phyloP scores from a whole-genome alignment of 1,140 invertebrate genomes.

The Hydropsyche tenuis region DNA sequence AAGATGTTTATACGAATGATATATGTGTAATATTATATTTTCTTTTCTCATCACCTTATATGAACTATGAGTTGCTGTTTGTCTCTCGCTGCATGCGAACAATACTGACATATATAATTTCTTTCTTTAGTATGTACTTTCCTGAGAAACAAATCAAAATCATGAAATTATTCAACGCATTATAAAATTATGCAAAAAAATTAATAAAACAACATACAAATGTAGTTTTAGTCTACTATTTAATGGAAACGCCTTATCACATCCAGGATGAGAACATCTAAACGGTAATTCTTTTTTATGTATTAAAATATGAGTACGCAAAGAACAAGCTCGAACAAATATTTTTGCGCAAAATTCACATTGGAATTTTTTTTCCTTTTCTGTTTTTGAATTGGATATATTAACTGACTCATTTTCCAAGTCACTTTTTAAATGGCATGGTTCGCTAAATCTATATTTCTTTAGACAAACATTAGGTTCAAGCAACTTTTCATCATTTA shows the following conservation, averaged over 20 bases:
- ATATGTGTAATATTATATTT: background rate
- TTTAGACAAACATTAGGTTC: no score
- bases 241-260: slow-evolving; percentile 33
- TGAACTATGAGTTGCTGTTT: slow-evolving; percentile 47
- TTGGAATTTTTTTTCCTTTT: slow-evolving; percentile 25
- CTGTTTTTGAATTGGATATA: background rate
- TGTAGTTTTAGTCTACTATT: slow-evolving; percentile 40
- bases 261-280: slow-evolving; percentile 37
- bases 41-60: slow-evolving; percentile 35
- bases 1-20: background rate
- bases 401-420: background rate
- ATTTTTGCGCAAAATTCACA: slow-evolving; percentile 43
- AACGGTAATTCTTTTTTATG: slow-evolving; percentile 40
- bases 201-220: slow-evolving; percentile 37
- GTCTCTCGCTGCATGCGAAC: slow-evolving; percentile 48
- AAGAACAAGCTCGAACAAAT: slow-evolving; percentile 31
- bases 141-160: no score
- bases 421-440: background rate
- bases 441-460: no score
- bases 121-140: slow-evolving; percentile 47
- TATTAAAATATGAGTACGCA: slow-evolving; percentile 31
- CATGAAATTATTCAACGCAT: no score
- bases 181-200: no score
- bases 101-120: slow-evolving; percentile 49
- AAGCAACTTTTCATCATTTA: no score